phyloP scores from a whole-genome alignment of 2,888 invertebrate genomes.

The Drosophila flavopinicola region DNA sequence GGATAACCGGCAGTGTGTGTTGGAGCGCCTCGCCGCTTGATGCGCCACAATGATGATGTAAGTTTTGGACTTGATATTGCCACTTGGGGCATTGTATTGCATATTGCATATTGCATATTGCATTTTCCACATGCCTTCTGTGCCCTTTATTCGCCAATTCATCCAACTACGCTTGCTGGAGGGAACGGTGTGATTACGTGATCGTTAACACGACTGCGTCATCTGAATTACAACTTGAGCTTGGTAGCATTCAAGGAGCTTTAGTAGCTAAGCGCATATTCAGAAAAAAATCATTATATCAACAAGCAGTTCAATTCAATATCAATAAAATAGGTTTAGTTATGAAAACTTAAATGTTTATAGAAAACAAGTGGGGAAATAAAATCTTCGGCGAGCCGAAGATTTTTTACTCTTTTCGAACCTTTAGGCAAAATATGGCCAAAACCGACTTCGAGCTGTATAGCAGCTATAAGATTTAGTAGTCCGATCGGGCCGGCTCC shows the following conservation, averaged over 20 bases:
- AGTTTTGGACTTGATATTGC: slow-evolving; percentile 77
- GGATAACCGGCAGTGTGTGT: slow-evolving; percentile 70
- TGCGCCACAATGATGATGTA: slow-evolving; percentile 60
- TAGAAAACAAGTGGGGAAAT: too few species aligned
- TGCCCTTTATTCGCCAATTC: slow-evolving; percentile 46
- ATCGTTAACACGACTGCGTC: slow-evolving; percentile 6
- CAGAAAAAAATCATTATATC: too few species aligned
- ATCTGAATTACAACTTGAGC: not conserved
- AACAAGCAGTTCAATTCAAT: too few species aligned
- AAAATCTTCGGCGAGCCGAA: too few species aligned
- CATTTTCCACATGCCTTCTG: slow-evolving; percentile 28
- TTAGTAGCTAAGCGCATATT: not conserved
- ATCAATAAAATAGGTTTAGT: too few species aligned
- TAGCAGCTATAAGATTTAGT: too few species aligned
- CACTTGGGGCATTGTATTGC: slow-evolving; percentile 65
- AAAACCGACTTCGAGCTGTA: too few species aligned
- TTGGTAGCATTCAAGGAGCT: not conserved
- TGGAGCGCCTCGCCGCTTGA: slow-evolving; percentile 22
- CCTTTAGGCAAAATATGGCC: too few species aligned
- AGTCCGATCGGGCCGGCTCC: too few species aligned
- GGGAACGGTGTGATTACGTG: slow-evolving; percentile 20
- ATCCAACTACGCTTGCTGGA: not conserved
- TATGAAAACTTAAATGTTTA: too few species aligned
- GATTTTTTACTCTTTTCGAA: too few species aligned
- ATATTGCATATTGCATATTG: slow-evolving; percentile 12